Base-by-base conservation (phyloP, 2,797 vertebrate genomes). In the Miichthys miiuy region DNA sequence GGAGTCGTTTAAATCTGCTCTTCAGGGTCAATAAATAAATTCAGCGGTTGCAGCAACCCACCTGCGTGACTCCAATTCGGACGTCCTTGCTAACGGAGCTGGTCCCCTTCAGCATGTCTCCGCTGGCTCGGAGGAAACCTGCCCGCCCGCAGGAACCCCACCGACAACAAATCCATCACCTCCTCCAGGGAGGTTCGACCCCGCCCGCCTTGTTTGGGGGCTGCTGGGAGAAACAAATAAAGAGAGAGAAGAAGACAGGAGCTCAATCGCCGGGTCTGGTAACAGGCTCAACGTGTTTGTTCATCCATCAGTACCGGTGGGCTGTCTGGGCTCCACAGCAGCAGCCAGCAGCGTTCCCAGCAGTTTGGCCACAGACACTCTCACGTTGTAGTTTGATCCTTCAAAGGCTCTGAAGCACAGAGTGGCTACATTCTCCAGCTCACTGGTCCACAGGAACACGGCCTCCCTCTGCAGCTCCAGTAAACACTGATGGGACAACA, bases 351-450 rank as follows among this genome's bases (percentile, higher is more conserved):
- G 81, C 1, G 93, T 96, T 25, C 98, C 98, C 79, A 99, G 85
- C 54, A 98, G 94, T 64, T 94, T 95, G 77, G 97, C 95, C 18
- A 99, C 95, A 0, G 93, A 92, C 77, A 97, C 93, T 58, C 96
- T 91, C 34, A 97, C 97, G 75, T 96, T 95, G 13, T 96, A 96
- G 93, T 92, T 97, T 73, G 97, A 98, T 65, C 97, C 96, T 88
- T 98, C 97, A 70, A 98, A 97, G 44, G 98, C 96, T 68, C 97
- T 96, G 94, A 98, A 99, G 93, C 98, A 98, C 7, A 98, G 84
- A 3, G 96, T 96, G 70, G 96, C 93, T 76, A 98, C 91, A 68
- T 97, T 97, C 84, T 99, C 97, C 84, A 99, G 71, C 81, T 99
- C 97, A 42, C 96, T 95, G 87, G 83, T 96, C 96, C 96, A 97